Evolutionary conservation across 2,797 vertebrate species (phyloP).

Genomic region (Pachyuromys duprasi): DNA sequence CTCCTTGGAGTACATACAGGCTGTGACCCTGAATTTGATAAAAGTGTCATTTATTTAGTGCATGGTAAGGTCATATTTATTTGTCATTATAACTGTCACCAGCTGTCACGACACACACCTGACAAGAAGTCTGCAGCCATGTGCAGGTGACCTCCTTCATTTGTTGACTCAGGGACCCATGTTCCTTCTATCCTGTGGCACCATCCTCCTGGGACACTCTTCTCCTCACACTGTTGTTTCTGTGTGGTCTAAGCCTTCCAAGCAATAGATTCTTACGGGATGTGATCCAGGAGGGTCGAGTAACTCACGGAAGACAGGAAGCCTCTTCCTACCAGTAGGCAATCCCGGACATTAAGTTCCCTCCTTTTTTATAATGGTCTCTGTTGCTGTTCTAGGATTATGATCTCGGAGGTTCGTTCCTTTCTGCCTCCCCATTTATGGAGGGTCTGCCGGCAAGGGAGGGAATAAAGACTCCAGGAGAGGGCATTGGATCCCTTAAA

Average conservation of each 20-base stretch:
- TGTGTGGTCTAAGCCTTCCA: background rate
- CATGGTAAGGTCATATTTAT: background rate
- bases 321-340: background rate
- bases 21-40: background rate
- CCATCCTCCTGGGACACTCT: background rate
- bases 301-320: background rate
- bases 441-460: background rate
- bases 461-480: background rate
- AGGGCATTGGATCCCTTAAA: background rate
- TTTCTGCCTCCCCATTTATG: background rate
- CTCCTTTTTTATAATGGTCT: background rate
- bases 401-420: background rate
- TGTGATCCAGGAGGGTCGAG: background rate
- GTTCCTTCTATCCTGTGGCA: background rate
- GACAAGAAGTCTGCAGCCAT: background rate
- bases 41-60: background rate
- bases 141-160: background rate
- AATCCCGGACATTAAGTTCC: background rate
- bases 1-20: background rate
- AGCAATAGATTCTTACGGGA: background rate
- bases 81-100: background rate
- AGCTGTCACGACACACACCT: background rate
- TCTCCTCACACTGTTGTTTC: background rate
- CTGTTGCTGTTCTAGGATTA: background rate
- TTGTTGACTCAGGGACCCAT: background rate